A percentile compares a stretch with the other conserved stretches of the same genome.
Conservation (phyloP, 1,140 invertebrate genomes). For the Tetranychus cinnabarinus region DNA sequence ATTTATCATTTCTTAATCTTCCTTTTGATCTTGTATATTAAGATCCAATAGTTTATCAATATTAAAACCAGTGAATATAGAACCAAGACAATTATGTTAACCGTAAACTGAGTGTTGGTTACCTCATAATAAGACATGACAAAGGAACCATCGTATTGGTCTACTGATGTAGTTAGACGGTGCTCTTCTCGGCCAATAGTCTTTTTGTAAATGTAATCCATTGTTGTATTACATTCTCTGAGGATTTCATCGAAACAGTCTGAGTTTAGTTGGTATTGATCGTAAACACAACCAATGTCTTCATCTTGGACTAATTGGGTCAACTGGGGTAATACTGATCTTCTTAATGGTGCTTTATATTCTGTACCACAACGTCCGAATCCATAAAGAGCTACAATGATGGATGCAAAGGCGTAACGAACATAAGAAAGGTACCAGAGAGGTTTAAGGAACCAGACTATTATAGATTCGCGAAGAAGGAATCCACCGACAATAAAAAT, state of each 20-base stretch:
- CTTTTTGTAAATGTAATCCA: not conserved
- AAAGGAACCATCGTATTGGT: not conserved
- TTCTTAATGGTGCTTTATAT: not conserved
- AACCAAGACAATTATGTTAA: not conserved
- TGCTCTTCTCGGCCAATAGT: not conserved
- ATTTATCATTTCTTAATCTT: not conserved
- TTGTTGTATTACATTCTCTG: not conserved
- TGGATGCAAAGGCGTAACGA: constrained; percentile 70
- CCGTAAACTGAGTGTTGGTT: not conserved
- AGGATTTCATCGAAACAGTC: not conserved
- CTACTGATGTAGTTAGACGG: not conserved
- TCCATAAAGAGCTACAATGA: constrained; percentile 73
- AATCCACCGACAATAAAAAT: constrained; percentile 54
- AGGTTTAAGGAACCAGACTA: constrained; percentile 65
- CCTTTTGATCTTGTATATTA: not conserved
- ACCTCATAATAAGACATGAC: not conserved
- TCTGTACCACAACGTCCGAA: constrained; percentile 34
- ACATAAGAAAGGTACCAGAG: constrained; percentile 71
- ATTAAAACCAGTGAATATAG: not conserved
- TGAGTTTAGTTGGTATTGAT: not conserved
- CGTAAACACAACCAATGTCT: not conserved
- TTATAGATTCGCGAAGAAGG: constrained; percentile 78
- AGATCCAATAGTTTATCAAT: not conserved
- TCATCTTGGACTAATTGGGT: not conserved
- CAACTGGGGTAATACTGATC: not conserved